phyloP scores from a whole-genome alignment of 2,113 vertebrate genomes.

The Progne subis region DNA sequence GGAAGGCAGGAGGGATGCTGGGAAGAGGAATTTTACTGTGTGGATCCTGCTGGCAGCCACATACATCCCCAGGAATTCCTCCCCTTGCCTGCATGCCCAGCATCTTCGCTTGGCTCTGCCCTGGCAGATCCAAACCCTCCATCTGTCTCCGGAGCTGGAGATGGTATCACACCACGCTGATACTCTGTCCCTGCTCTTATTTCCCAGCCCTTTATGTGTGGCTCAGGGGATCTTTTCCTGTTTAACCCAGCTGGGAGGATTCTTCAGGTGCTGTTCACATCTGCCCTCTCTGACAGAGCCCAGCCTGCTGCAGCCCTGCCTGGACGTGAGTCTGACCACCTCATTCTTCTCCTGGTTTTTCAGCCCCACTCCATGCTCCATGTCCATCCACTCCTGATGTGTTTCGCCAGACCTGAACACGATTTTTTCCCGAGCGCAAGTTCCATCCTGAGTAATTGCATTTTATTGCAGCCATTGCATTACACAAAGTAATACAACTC shows the following conservation, averaged over 20 bases:
- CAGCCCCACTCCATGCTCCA: neutral
- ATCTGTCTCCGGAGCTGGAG: neutral
- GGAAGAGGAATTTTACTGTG: neutral
- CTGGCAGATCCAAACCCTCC: neutral
- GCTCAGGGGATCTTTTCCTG: neutral
- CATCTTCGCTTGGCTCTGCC: neutral
- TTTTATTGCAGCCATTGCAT: neutral
- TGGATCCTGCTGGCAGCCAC: neutral
- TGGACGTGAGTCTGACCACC: neutral
- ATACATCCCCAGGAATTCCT: neutral
- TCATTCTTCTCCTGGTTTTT: neutral
- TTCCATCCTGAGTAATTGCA: neutral
- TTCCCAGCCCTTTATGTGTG: neutral
- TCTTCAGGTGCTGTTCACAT: neutral
- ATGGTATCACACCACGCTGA: neutral
- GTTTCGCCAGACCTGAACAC: neutral
- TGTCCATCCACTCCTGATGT: neutral
- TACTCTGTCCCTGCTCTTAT: neutral
- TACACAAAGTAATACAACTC: neutral
- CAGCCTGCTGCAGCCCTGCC: neutral
- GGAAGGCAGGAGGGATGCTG: neutral
- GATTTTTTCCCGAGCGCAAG: neutral
- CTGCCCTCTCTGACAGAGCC: neutral
- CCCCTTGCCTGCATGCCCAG: neutral
- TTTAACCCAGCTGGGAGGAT: neutral